phyloP scores from a whole-genome alignment of 1,140 invertebrate species.

The Achatina immaculata region DNA sequence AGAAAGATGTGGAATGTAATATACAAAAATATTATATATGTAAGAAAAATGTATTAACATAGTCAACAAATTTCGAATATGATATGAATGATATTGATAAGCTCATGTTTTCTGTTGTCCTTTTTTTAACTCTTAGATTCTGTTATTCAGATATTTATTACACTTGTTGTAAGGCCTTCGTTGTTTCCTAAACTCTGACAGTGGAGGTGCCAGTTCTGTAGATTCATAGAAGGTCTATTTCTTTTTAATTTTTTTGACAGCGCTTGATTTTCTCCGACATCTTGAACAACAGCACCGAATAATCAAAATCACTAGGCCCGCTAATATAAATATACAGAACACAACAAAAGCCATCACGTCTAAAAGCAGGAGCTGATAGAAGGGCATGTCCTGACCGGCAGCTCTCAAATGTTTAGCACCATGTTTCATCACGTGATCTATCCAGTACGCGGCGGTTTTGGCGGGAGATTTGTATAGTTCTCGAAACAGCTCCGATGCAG shows the following conservation, averaged over 20 bases:
- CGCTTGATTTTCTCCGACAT: neutral
- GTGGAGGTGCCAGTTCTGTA: too few species aligned
- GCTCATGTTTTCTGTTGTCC: too few species aligned
- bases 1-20: too few species aligned
- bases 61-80: too few species aligned
- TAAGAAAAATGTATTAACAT: too few species aligned
- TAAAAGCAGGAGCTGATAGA: constrained; percentile 55
- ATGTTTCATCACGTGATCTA: constrained; percentile 54
- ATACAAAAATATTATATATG: too few species aligned
- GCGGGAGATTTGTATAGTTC: constrained; percentile 13
- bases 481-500: neutral
- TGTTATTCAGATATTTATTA: too few species aligned
- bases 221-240: neutral
- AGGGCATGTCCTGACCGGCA: constrained; percentile 45
- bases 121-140: too few species aligned
- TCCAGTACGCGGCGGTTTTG: neutral
- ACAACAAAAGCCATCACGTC: constrained; percentile 48
- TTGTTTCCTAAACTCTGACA: too few species aligned
- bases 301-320: neutral
- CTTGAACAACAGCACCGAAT: neutral
- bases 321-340: neutral
- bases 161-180: too few species aligned
- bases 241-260: constrained; percentile 9
- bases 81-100: too few species aligned
- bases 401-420: constrained; percentile 55